These are phyloP conservation scores for Brachionus paranguensis DNA, from an alignment of 1,140 invertebrate genomes.

Conservation along the genomic window DNA sequence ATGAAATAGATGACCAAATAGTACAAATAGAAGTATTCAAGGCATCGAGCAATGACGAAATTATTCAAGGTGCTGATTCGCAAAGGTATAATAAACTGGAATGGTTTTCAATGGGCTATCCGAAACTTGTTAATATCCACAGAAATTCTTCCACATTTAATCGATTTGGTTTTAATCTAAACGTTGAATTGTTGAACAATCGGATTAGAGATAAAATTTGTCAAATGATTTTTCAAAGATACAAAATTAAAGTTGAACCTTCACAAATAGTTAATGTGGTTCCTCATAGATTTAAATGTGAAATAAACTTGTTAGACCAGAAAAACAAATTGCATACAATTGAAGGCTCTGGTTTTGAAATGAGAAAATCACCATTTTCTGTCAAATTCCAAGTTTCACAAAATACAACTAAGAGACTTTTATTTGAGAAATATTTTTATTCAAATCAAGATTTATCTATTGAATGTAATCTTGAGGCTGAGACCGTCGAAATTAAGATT, in stretches of 20 bases:
- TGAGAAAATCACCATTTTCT: background rate
- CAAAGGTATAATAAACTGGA: too few relatives aligned
- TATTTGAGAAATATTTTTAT: background rate
- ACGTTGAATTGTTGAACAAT: background rate
- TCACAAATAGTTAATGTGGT: background rate
- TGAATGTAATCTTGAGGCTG: background rate
- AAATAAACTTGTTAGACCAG: background rate
- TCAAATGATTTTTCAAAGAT: background rate
- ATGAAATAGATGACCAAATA: background rate
- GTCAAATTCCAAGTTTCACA: background rate
- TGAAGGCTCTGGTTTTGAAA: background rate
- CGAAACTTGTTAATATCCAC: background rate
- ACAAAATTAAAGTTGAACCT: background rate
- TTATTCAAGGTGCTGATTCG: background rate
- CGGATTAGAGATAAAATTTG: background rate
- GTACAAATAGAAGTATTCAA: background rate
- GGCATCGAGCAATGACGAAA: background rate
- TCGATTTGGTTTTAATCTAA: background rate
- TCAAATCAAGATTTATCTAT: background rate
- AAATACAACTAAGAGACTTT: background rate
- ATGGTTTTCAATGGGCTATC: background rate
- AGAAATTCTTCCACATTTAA: background rate
- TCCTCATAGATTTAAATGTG: background rate
- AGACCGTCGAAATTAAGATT: too few relatives aligned
- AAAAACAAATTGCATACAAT: background rate